Base-by-base conservation (phyloP, 1,140 invertebrate species). In the Achroia grisella region DNA sequence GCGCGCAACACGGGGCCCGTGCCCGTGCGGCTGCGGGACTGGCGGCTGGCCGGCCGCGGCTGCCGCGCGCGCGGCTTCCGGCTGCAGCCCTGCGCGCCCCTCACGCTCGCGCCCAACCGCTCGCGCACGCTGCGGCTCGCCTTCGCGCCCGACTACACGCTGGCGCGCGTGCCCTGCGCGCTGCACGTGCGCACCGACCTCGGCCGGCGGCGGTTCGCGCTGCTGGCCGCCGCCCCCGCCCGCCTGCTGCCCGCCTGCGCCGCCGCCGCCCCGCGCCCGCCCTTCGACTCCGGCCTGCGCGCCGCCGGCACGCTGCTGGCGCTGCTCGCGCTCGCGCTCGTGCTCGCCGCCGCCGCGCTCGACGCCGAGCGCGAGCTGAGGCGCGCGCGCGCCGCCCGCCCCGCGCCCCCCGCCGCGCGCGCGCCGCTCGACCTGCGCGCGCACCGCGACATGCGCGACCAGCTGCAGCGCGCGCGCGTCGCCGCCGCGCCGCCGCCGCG, bases 141-240 rank as follows among this genome's bases (percentile, higher is more conserved):
- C 43, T 98, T 97, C 95, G 94, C 0, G 33, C 93, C 97, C 5
- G 97, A 99, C 87, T 98, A 97, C 70, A 96, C 97, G 2, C 87
- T 97, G 46, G 91, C 94, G 0, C 89, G 92, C 46, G 90, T 97
- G 14, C 88, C 92, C 48, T 89, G 94, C 10, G 79, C 88, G 31
- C 86, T 91, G 8, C 36, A 17, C 14, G 41, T 23, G 28, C 39
- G 28, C 11, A 11, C 39, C 28, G 29, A 5, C 28, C 1, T 70
- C 97, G 14, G 87, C 89, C 0, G 88, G 54, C 33, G 57, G 56
- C 10, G 64, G 93, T 97, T 93, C 71, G 89, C 91, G 8, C 77
- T 98, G 39, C 84, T 93, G 6, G 95, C 95, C 3, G 95, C 93
- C 4, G 80, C 98, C 37, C 95, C 97, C 0, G 84, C 90, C 0